Evolutionary conservation across 2,797 vertebrate genomes (phyloP), one percentile per base, ranked within the genome.

Genomic region (Lutjanus campechanus): DNA sequence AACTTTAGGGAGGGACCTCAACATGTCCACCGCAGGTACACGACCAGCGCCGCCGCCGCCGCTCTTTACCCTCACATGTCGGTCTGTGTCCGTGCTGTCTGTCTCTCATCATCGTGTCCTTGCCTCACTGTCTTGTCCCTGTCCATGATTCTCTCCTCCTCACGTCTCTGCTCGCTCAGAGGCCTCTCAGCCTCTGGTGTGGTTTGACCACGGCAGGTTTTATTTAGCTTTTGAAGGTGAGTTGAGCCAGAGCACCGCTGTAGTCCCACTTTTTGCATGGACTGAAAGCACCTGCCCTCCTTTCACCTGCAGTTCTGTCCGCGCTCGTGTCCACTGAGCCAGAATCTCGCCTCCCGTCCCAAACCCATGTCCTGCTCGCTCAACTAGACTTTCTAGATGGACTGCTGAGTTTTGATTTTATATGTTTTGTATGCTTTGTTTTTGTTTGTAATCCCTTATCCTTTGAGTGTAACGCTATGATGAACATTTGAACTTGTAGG

Each of bases 181-280:
- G 96, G 97, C 96, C 95, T 96, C 97, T 83, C 97, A 97, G 95
- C 97, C 97, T 96, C 96, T 98, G 96, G 97, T 98, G 90, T 98
- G 97, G 97, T 98, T 98, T 97, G 97, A 98, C 97, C 97, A 97
- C 94, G 97, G 97, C 97, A 98, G 97, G 96, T 98, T 98, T 97
- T 97, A 97, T 98, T 98, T 98, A 96, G 97, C 97, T 96, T 98
- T 98, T 94, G 97, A 98, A 97, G 97, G 97, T 98, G 97, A 98
- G 97, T 97, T 86, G 86, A 93, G 82, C 75, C 69, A 82, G 16
- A 75, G 25, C 12, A 50, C 46, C 43, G 47, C 69, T 76, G 50
- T 79, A 80, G 84, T 83, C 64, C 73, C 76, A 74, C 19, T 20
- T 73, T 25, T 78, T 86, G 90, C 90, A 92, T 88, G 89, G 66